Evolutionary conservation across 2,888 invertebrate genomes (phyloP).

Genomic region (Prosapia bicincta): DNA sequence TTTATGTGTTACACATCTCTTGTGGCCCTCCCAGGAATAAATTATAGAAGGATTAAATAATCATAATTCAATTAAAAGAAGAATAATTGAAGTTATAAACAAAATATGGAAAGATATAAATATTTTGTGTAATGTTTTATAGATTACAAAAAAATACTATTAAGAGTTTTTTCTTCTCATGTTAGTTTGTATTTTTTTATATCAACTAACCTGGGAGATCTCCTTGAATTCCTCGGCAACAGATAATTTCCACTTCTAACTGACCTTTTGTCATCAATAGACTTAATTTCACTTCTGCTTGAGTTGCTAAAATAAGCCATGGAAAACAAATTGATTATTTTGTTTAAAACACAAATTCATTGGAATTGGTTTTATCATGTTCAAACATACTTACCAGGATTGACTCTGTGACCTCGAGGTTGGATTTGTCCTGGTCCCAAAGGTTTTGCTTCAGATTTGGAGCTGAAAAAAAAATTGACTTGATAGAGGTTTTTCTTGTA

Average conservation of each 20-base stretch:
- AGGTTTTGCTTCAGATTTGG: constrained; percentile 46
- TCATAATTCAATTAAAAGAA: too few relatives aligned
- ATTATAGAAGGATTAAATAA: too few relatives aligned
- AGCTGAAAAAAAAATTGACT: constrained; percentile 33
- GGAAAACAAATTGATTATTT: too few relatives aligned
- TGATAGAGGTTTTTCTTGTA: too few relatives aligned
- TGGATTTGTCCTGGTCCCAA: constrained; percentile 80
- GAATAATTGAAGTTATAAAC: too few relatives aligned
- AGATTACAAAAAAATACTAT: not conserved
- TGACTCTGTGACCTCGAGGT: constrained; percentile 68
- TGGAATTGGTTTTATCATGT: not conserved
- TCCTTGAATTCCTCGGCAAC: constrained; percentile 65
- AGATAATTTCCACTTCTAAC: constrained; percentile 81
- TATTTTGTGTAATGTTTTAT: not conserved
- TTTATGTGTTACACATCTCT: too few relatives aligned
- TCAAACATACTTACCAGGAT: constrained; percentile 43
- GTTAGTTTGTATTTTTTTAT: too few relatives aligned
- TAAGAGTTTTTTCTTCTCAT: too few relatives aligned
- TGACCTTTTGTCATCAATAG: constrained; percentile 88
- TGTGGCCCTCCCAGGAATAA: too few relatives aligned
- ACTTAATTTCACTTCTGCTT: constrained; percentile 82
- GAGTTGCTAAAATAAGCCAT: constrained; percentile 50
- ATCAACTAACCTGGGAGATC: constrained; percentile 55
- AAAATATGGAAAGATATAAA: too few relatives aligned
- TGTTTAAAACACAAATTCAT: too few relatives aligned